Base-by-base conservation (phyloP, 2,888 invertebrate species). In the Scaptomyza tumidula region DNA sequence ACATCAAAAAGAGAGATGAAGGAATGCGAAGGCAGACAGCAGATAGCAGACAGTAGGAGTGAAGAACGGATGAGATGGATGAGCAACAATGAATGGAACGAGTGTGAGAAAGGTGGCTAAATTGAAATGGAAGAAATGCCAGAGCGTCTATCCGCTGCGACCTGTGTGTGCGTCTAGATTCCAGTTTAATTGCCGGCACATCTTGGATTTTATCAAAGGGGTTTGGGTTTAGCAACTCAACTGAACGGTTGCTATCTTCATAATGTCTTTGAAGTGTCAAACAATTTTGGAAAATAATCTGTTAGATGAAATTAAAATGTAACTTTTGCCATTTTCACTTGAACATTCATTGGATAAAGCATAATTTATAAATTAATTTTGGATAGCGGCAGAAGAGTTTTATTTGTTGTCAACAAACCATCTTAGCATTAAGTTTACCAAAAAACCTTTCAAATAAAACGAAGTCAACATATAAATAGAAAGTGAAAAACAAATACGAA, bases 251-350 rank as follows among this genome's bases (percentile, higher is more conserved):
- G 85, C 68, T 78, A 86, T 86, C 86, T 82, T 87, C 78, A 88
- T 88, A 87, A 87, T 83, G 80, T 75, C 86, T 88, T 88, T 83
- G 68, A 75, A 74, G 86, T 82, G 83, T 74, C 82, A 79, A 72
- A 72, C 87, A 71, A 73, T 81, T 87, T 81, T 71, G 33, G 68
- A 71, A 53, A 69, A 65, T 71, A 60, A 61, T 67, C 67, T 41
- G 63, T 65, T 53, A 75, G 74, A 75, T 86, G 77, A 77, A 77
- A 75, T 73, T 75, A 71, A 80, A 86, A 79, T 78, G 61, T 50
- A 33, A 77, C 65, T 62, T 41, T 41, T 61, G 61, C 54, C 49
- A 44, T 63, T 65, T 70, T 49, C 56, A 52, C 55, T 50, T 16
- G 10, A 35, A 35, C 48, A 50, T 56, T 63, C 59, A 59, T 62